Percentiles rank a stretch among this genome's conserved stretches.
Evolutionary conservation across 1,140 invertebrate genomes (phyloP).

Genomic region (Platorchestia sp.): DNA sequence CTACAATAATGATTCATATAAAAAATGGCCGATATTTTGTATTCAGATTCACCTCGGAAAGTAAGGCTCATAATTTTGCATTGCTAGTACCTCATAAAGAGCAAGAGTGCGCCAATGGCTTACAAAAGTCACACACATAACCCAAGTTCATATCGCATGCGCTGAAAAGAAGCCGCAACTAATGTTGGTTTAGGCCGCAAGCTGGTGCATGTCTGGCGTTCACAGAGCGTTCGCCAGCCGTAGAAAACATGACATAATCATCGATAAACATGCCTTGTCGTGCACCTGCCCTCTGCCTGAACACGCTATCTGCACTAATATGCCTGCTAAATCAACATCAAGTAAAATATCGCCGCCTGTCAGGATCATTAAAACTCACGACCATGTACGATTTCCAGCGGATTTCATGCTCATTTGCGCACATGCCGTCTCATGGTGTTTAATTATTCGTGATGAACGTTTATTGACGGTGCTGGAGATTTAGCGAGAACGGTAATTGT

Average conservation of each 20-base stretch:
- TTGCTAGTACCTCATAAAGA: not conserved
- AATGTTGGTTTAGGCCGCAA: not conserved
- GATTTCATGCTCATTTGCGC: conserved; percentile 4
- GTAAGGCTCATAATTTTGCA: not conserved
- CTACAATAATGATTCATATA: too few species aligned
- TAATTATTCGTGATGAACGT: conserved; percentile 9
- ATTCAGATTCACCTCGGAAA: not conserved
- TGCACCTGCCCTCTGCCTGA: not conserved
- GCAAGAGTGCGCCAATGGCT: not conserved
- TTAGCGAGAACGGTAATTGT: not conserved
- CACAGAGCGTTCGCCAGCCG: not conserved
- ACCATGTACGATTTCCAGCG: not conserved
- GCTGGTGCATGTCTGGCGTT: not conserved
- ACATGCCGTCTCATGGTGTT: not conserved
- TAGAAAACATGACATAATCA: conserved; percentile 21
- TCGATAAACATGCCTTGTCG: not conserved
- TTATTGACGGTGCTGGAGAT: not conserved
- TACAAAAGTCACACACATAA: not conserved
- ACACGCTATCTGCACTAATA: not conserved
- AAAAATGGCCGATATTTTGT: too few species aligned
- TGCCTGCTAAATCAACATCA: conserved; percentile 24
- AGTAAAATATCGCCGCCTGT: conserved; percentile 14
- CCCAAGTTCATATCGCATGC: not conserved
- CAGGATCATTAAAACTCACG: not conserved
- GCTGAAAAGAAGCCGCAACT: not conserved